Evolutionary conservation across 2,797 vertebrate genomes (phyloP), one percentile per base, ranked within the genome.

Genomic region (Malurus leucopterus): DNA sequence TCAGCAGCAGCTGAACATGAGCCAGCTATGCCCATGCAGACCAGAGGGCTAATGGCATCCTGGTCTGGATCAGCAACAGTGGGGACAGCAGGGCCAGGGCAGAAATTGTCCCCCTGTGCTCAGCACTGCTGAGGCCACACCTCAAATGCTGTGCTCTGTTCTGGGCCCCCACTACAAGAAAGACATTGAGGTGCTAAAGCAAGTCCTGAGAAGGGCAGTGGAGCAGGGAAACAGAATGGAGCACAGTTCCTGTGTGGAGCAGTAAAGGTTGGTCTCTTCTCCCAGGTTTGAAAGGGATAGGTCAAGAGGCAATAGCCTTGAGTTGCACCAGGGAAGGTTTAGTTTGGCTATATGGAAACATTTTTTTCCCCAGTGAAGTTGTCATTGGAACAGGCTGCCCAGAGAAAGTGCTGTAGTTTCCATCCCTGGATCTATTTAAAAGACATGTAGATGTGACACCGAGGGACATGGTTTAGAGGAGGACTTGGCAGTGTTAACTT

Each of bases 201-300:
- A 2, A 4, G 23, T 63, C 34, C 34, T 46, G 50, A 51, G n/a
- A 69, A 57, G 38, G 19, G 3, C 16, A 40, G 7, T 0, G 1
- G 57, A 68, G 15, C 9, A 36, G 36, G 13, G 21, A 30, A 34
- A 57, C 5, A 15, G 4, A 46, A 11, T 68, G 22, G 22, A 46
- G 38, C 38, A 73, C 18, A 34, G 6, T 1, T 30, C 15, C 5
- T 7, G 4, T 2, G 3, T 57, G 8, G 3, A n/a, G 3, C 0
- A 1, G 12, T 26, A 40, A 17, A 10, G 2, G 12, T 6, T 46
- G 58, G 5, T 63, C 7, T 53, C 30, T 41, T 57, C 46, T 57
- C 14, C 50, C 14, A 47, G 11, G 13, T 53, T 53, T 36, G 53
- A 44, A 58, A 69, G 12, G 2, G 0, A 22, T 12, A 26, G 20